A percentile compares a stretch with the other conserved stretches of the same genome.
Evolutionary conservation across 2,113 vertebrate species (phyloP).

Genomic region (Melanostigma gelatinosum): DNA sequence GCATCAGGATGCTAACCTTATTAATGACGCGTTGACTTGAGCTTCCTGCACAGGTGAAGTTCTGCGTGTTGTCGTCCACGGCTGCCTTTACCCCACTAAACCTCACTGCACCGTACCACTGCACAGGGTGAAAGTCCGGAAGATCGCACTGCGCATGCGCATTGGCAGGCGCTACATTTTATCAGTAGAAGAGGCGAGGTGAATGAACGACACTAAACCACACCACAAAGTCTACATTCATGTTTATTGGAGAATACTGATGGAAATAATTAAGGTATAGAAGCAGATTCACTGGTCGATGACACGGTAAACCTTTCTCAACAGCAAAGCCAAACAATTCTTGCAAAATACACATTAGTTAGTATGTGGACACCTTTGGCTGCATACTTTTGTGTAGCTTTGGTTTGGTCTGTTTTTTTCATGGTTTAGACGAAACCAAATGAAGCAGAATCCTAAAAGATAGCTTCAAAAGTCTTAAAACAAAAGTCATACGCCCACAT

Average conservation of each 20-base stretch:
- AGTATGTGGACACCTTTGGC: background rate
- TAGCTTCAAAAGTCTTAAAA: background rate
- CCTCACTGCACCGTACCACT: background rate
- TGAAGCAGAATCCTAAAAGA: background rate
- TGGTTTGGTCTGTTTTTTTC: background rate
- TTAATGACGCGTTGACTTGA: background rate
- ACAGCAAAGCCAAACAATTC: background rate
- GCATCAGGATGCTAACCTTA: slow-evolving; percentile 32
- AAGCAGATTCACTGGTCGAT: background rate
- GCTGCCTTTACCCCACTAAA: slow-evolving; percentile 63
- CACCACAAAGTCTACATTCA: background rate
- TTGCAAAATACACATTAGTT: background rate
- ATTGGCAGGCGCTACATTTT: background rate
- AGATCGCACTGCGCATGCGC: slow-evolving; percentile 45
- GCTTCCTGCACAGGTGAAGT: background rate
- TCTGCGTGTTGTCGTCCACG: background rate
- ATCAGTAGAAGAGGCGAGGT: background rate
- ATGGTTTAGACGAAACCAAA: background rate
- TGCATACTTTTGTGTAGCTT: background rate
- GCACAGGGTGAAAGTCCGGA: background rate
- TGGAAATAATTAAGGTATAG: background rate
- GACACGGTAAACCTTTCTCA: background rate
- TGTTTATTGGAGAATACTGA: background rate
- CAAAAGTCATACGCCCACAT: background rate
- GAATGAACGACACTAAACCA: background rate